Base-by-base conservation (phyloP, 2,888 invertebrate species). In the Stomorhina lunata region DNA sequence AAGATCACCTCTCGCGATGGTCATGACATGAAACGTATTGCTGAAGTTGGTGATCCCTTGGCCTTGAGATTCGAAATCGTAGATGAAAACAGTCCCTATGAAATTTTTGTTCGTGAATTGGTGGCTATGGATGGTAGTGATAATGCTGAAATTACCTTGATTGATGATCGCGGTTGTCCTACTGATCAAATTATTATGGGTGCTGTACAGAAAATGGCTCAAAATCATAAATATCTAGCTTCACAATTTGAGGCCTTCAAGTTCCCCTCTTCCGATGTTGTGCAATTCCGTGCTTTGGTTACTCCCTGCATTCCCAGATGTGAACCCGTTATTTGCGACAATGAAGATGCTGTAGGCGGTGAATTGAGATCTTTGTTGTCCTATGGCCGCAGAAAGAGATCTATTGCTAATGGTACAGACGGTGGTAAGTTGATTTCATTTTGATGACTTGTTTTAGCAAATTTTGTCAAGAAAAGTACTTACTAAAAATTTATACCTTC, bases 241-340 rank as follows among this genome's bases (percentile, higher is more conserved):
- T 97, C 97, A 12, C 95, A 97, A 92, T 98, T 98, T 92, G 98
- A 98, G 91, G 98, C 98, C 43, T 98, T 98, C 94, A 98, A 98
- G 91, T 98, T 98, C 93, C 98, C 98, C 50, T 97, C 97, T 50
- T 97, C 97, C 12, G 97, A 98, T 91, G 96, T 97, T 81, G 98
- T 98, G 7, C 98, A 98, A 90, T 98, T 98, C 94, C 95, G 97
- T 84, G 98, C 98, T 34, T 92, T 98, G 87, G 97, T 98, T 66
- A 98, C 97, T 4, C 98, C 98, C 6, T 98, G 98, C 92, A 95
- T 98, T 94, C 97, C 97, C 29, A 94, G 95, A 66, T 98, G 98
- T 91, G 97, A 97, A 90, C 97, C 98, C 7, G 97, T 97, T 45
- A 96, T 96, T 90, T 98, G 97, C 91, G 96, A 97, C 89, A 94